Conservation (phyloP, 1,140 invertebrate species). For the Halictus rubicundus region DNA sequence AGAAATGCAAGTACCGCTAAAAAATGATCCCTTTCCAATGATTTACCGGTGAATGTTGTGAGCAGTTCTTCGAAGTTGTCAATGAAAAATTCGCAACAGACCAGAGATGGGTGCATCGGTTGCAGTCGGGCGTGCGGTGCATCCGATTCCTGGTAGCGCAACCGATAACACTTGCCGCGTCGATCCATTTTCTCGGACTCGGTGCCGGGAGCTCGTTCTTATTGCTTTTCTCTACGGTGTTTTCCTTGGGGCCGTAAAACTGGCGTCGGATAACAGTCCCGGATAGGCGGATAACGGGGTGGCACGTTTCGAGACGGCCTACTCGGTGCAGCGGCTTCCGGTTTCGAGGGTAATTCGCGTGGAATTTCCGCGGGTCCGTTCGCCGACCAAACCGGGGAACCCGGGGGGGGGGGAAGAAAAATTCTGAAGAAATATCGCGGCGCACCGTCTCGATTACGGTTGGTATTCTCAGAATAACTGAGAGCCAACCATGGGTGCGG, state of each 20-base stretch:
- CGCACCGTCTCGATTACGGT: slow-evolving; percentile 23
- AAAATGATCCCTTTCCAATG: no score
- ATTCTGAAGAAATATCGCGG: slow-evolving; percentile 49
- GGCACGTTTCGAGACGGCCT: no score
- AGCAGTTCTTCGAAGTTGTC: no score
- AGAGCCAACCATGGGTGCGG: not conserved
- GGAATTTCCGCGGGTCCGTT: slow-evolving; percentile 45
- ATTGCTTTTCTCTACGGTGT: slow-evolving; percentile 16
- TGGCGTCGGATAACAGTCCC: not conserved
- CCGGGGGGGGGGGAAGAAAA: not conserved
- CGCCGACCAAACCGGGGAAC: slow-evolving; percentile 25
- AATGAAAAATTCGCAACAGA: no score
- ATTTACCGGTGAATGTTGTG: no score
- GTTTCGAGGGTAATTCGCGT: slow-evolving; percentile 17
- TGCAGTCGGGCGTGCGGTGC: not conserved
- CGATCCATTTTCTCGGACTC: not conserved
- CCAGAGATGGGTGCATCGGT: no score
- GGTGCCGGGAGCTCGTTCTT: not conserved
- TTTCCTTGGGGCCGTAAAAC: slow-evolving; percentile 16
- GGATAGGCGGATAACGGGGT: not conserved
- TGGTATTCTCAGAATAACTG: slow-evolving; percentile 67
- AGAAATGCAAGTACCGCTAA: no score
- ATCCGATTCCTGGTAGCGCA: not conserved
- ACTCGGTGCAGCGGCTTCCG: slow-evolving; percentile 1
- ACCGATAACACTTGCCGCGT: no score